Percentiles rank a stretch among this genome's conserved stretches.
Conservation (phyloP, 1,140 invertebrate genomes). For the Augochlora pura region DNA sequence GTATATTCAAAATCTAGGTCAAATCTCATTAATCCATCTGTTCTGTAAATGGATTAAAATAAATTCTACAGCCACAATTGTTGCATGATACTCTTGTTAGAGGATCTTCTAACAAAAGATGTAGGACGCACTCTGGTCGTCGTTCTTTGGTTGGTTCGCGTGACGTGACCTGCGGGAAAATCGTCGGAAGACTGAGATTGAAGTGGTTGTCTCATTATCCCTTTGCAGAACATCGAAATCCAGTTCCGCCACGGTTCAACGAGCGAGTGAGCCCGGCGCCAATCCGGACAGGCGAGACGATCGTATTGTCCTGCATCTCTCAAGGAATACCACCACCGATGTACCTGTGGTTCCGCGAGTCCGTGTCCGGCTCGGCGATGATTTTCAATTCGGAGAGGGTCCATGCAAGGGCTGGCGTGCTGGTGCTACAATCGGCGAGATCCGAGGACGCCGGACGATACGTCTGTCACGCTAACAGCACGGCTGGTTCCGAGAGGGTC, state of each 20-base stretch:
- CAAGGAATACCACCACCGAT: constrained; percentile 81
- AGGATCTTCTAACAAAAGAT: no score
- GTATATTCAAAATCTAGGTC: no score
- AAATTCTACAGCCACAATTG: no score
- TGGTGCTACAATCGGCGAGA: constrained; percentile 83
- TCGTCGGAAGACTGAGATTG: background rate
- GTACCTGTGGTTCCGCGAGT: constrained; percentile 80
- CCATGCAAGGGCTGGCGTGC: constrained; percentile 82
- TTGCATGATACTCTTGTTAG: no score
- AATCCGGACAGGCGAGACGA: constrained; percentile 79
- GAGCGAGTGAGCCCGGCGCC: constrained; percentile 78
- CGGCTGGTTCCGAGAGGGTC: constrained; percentile 90
- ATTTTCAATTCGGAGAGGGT: constrained; percentile 77
- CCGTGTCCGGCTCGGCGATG: constrained; percentile 70
- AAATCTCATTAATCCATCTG: no score
- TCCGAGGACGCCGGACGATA: constrained; percentile 91
- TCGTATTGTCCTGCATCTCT: constrained; percentile 80
- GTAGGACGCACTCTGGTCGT: no score
- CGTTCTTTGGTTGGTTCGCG: no score
- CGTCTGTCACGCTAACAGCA: constrained; percentile 93
- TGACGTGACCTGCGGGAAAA: no score
- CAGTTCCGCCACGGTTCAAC: constrained; percentile 78
- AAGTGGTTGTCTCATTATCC: background rate
- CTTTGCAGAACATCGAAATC: constrained; percentile 78
- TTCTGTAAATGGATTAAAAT: no score